Evolutionary conservation across 2,797 vertebrate genomes (phyloP).

Genomic region (Dipus sagitta): DNA sequence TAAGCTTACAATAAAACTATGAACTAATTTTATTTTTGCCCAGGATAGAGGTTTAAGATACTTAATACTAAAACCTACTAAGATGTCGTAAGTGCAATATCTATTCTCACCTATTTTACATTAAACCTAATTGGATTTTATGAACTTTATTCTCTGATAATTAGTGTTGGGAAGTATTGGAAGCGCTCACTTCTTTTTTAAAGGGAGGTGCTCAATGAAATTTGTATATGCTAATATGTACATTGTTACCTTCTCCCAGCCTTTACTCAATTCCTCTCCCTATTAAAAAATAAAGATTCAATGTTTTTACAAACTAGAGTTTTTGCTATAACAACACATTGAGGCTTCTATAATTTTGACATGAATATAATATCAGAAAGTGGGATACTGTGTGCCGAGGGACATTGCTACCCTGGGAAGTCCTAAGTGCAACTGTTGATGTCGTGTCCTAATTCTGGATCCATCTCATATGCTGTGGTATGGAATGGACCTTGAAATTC

Average conservation of each 20-base stretch:
- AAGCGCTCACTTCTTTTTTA: not conserved
- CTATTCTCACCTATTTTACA: not conserved
- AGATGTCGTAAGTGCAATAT: not conserved
- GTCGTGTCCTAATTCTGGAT: not conserved
- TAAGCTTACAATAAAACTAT: slow-evolving; percentile 50
- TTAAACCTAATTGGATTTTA: not conserved
- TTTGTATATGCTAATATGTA: not conserved
- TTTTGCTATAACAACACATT: not conserved
- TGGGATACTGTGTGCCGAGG: not conserved
- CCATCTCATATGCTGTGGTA: not conserved
- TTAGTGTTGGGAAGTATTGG: not conserved
- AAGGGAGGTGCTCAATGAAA: not conserved
- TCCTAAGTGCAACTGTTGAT: not conserved
- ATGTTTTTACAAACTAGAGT: not conserved
- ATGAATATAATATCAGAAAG: not conserved
- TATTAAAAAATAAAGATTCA: too few species aligned
- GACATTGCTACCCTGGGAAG: not conserved
- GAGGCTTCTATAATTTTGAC: not conserved
- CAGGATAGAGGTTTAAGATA: slow-evolving; percentile 66
- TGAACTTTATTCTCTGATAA: not conserved
- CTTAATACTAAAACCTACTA: slow-evolving; percentile 76
- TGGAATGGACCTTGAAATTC: not conserved
- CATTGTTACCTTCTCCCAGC: not conserved
- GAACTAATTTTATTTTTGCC: slow-evolving; percentile 7
- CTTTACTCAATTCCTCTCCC: not conserved